These are phyloP conservation scores for Chaetops frenatus DNA, from an alignment of 2,113 vertebrate genomes.

Conservation along the genomic window DNA sequence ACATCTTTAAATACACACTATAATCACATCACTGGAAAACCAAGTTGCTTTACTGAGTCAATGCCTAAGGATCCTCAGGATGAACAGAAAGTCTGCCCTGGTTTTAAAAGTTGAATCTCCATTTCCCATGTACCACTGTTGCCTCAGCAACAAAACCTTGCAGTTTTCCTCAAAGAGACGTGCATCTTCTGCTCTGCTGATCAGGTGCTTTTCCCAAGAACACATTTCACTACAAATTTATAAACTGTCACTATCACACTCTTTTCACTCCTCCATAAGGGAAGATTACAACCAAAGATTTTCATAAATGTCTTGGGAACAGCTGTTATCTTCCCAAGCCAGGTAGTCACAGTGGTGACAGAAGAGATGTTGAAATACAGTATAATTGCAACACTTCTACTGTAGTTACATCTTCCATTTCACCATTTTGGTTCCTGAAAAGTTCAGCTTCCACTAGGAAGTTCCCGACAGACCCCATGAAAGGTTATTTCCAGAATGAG, in stretches of 20 bases:
- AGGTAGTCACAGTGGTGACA: not conserved
- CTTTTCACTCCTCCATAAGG: not conserved
- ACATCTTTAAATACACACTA: not conserved
- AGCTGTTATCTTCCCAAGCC: not conserved
- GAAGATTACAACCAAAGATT: not conserved
- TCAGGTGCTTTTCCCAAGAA: constrained; percentile 1
- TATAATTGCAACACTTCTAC: not conserved
- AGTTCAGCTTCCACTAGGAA: not conserved
- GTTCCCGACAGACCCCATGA: not conserved
- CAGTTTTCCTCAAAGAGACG: not conserved
- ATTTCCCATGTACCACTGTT: not conserved
- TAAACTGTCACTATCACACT: not conserved
- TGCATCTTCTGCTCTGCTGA: not conserved
- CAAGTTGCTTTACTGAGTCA: not conserved
- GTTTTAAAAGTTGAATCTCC: not conserved
- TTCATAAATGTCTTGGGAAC: not conserved
- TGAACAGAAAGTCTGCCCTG: not conserved
- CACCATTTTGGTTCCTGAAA: not conserved
- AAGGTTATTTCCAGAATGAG: not conserved
- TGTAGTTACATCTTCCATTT: not conserved
- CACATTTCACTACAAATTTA: not conserved
- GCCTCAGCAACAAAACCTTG: constrained; percentile 1
- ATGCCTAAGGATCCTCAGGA: not conserved
- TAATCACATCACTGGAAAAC: not conserved
- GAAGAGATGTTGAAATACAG: not conserved